Percentiles rank a stretch among this genome's conserved stretches.
Evolutionary conservation across 2,888 invertebrate species (phyloP).

Genomic region (Tetramorium bicarinatum): DNA sequence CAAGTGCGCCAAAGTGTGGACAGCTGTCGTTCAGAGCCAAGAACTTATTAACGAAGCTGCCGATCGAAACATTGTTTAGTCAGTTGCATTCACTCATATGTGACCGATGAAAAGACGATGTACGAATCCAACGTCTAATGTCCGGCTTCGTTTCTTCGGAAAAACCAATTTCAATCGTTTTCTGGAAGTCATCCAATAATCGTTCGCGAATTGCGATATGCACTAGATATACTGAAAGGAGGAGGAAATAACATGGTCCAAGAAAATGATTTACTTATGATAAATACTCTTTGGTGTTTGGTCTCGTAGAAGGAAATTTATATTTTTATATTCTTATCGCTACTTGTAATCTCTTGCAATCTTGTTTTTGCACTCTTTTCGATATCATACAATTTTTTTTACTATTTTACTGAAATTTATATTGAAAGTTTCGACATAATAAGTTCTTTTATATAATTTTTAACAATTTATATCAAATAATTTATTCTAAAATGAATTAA

Average conservation of each 20-base stretch:
- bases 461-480: neutral
- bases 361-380: neutral
- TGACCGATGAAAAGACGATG: slow-evolving; percentile 33
- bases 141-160: neutral
- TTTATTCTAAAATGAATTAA: neutral
- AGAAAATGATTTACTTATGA: neutral
- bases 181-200: neutral
- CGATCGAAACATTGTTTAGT: slow-evolving; percentile 69
- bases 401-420: neutral
- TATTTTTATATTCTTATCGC: neutral
- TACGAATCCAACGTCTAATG: slow-evolving; percentile 23
- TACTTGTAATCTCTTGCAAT: neutral
- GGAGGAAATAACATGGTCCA: neutral
- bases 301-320: neutral
- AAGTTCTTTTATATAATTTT: neutral
- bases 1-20: slow-evolving; percentile 79
- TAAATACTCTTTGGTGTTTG: neutral
- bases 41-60: slow-evolving; percentile 71
- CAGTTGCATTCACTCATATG: slow-evolving; percentile 69
- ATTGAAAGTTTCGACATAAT: neutral
- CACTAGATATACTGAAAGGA: slow-evolving; percentile 12
- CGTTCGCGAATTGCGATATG: slow-evolving; percentile 17
- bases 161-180: slow-evolving; percentile 25
- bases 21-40: slow-evolving; percentile 76
- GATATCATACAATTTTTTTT: neutral